Base-by-base conservation (phyloP, 2,888 invertebrate species). In the Drosophila prostipennis region DNA sequence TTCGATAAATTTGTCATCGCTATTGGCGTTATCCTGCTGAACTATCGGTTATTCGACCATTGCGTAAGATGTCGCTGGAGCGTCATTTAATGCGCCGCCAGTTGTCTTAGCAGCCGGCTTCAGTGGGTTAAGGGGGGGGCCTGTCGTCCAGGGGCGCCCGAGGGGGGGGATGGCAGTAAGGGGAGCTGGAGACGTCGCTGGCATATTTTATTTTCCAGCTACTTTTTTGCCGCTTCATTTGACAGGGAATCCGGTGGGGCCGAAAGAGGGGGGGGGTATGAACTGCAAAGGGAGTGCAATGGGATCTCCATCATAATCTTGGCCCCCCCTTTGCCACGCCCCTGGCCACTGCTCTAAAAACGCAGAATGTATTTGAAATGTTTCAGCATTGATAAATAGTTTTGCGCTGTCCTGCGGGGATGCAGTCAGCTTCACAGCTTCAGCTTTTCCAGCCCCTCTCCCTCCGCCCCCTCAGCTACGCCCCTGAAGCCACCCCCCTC, bases 211-310 rank as follows among this genome's bases (percentile, higher is more conserved):
- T 90, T 90, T 88, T 78, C 82, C 82, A 75, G 75, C 75, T 80
- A 89, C 89, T 80, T 86, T 87, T 90, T 90, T 90, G 91, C 89
- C 89, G 91, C 90, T 90, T 90, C 91, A 90, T 90, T 90, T 90
- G 90, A 89, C 89, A 89, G 72, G 49, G 73, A 49, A 57, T 40
- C 55, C 43, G 49, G 42, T 36, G 39, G 52, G 61, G 57, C 26
- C 26, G 26, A 23, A 23, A 2, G 86, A 60, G 49, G 23, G 16
- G 37, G n/a, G 54, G 42, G 39, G 29, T 14, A 10, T 26, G 63
- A 43, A 37, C 46, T 52, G 14, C 8, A 14, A 14, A 10, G 65
- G 40, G 26, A 34, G 45, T 70, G 61, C 49, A 60, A 57, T 49
- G 53, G 72, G 72, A 70, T 71, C 84, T 83, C 64, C 83, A 72